phyloP scores from a whole-genome alignment of 2,113 vertebrate genomes.

The Microcebus griseorufus region DNA sequence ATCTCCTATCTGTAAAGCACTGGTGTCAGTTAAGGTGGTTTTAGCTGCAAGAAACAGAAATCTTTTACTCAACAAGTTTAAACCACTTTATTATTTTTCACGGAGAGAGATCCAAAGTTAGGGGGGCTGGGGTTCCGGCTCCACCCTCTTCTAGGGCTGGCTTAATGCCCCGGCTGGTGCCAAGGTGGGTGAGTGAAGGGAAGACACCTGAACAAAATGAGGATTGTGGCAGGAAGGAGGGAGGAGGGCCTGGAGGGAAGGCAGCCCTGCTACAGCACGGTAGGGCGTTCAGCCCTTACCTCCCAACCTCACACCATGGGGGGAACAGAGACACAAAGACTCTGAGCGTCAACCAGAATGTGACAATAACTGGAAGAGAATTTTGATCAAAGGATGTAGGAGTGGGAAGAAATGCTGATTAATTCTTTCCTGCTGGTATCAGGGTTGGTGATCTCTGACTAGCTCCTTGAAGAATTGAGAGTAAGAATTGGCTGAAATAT shows the following conservation, averaged over 20 bases:
- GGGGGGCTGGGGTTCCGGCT: background rate
- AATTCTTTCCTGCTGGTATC: background rate
- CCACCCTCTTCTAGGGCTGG: background rate
- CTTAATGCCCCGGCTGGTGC: background rate
- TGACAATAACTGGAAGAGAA: background rate
- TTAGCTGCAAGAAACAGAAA: background rate
- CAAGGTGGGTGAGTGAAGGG: background rate
- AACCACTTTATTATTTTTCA: background rate
- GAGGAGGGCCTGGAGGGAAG: fast-evolving
- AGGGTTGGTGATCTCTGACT: background rate
- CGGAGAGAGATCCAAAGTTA: fast-evolving
- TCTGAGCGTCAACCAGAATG: background rate
- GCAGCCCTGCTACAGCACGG: fast-evolving
- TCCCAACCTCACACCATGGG: too few species aligned
- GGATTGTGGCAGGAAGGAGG: background rate
- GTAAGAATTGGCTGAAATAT: background rate
- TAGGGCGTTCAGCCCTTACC: background rate
- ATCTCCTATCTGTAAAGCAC: background rate
- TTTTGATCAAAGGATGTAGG: background rate
- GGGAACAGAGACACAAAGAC: background rate
- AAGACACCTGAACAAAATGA: background rate
- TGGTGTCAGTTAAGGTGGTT: background rate
- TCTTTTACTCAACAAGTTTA: background rate
- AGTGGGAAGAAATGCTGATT: background rate
- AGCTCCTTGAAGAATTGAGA: background rate